Base-by-base conservation (phyloP, 2,888 invertebrate genomes). In the Limnephilus rhombicus region DNA sequence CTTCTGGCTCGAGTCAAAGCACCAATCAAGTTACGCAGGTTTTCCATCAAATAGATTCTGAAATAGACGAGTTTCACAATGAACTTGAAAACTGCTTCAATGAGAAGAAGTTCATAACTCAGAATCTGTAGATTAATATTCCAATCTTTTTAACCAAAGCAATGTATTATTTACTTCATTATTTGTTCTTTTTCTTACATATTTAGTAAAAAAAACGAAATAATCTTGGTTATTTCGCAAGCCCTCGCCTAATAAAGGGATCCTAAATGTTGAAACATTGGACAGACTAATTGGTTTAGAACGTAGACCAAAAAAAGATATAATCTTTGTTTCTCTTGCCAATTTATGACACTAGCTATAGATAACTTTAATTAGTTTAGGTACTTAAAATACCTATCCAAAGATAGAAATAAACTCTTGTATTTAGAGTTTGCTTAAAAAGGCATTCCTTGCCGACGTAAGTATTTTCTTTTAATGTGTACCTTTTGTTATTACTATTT, bases 21-120 rank as follows among this genome's bases (percentile, higher is more conserved):
- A 24, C 85, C 24, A 37, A 49, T 86, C 89, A 92, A 37, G 85
- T 83, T 31, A 89, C 88, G 29, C 91, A 92, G 49, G 85, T 92
- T 83, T 85, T 96, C 94, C 96, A 96, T 0, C 96, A 96, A 0
- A 95, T 96, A 89, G 96, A 96, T 94, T 94, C 95, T 0, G 95
- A 96, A 94, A 95, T 96, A 83, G 96, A 96, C 24, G 96, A 95
- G 93, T 96, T 96, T 94, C 96, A 96, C 93, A 96, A 96, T 94
- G 96, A 96, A 94, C 93, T 96, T 80, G 96, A 96, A 92, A 96
- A 96, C 91, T 96, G 96, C 94, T 96, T 96, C 1, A 96, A 96
- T 94, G 96, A 96, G 92, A 95, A 95, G 91, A 96, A 96, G 92
- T 95, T 95, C 93, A 94, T 96, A 92, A 95, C 96, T 91, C 96